Evolutionary conservation across 2,888 invertebrate genomes (phyloP).

Genomic region (Dendrolimus houi): DNA sequence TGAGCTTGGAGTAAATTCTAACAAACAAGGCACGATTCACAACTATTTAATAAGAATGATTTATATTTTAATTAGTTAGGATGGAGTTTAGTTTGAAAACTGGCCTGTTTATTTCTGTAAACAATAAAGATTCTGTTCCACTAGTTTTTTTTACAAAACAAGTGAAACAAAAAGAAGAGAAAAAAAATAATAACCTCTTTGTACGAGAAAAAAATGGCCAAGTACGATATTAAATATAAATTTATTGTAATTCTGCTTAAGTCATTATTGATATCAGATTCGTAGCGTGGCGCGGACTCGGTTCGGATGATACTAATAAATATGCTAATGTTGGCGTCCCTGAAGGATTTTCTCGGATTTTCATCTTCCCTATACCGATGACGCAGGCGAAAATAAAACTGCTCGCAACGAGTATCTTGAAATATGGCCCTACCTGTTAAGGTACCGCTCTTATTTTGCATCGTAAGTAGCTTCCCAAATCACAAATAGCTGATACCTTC

Average conservation of each 20-base stretch:
- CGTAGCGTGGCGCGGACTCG: constrained; percentile 30
- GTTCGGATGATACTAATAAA: constrained; percentile 59
- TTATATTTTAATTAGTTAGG: neutral
- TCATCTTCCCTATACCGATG: constrained; percentile 55
- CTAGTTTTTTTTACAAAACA: too few species aligned
- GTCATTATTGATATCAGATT: constrained; percentile 59
- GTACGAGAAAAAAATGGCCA: neutral
- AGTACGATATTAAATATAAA: constrained; percentile 21
- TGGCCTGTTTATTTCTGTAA: too few species aligned
- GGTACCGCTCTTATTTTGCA: constrained; percentile 23
- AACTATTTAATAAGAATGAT: too few species aligned
- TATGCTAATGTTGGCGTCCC: constrained; percentile 65
- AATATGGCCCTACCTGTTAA: constrained; percentile 41
- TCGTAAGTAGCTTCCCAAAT: constrained; percentile 21
- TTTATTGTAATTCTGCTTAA: constrained; percentile 40
- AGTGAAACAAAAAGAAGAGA: too few species aligned
- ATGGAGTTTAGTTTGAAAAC: neutral
- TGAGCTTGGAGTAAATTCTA: too few species aligned
- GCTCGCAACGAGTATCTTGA: constrained; percentile 32
- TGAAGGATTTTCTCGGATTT: constrained; percentile 64
- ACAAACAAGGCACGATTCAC: too few species aligned
- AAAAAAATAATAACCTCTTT: too few species aligned
- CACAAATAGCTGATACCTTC: constrained; percentile 17
- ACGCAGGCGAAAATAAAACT: constrained; percentile 56
- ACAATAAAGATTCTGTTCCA: too few species aligned